A percentile compares a stretch with the other conserved stretches of the same genome.
These are phyloP conservation scores for Rhynchotus rufescens DNA, from an alignment of 2,797 vertebrate genomes.

Conservation along the genomic window DNA sequence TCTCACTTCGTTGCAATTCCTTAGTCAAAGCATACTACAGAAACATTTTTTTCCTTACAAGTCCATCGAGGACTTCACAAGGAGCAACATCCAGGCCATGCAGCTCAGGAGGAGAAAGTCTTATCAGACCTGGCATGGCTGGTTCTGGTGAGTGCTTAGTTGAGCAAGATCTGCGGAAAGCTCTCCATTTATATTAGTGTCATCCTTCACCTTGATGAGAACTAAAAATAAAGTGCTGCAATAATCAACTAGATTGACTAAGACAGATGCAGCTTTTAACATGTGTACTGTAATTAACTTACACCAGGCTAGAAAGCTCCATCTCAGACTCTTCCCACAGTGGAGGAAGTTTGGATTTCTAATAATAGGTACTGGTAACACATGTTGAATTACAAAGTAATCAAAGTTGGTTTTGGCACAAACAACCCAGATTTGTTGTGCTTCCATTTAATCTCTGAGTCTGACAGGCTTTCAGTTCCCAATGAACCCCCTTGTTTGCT, in stretches of 20 bases:
- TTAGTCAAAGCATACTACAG: neutral
- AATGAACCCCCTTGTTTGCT: neutral
- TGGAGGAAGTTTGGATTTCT: slow-evolving; percentile 74
- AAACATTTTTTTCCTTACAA: neutral
- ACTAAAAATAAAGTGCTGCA: slow-evolving; percentile 70
- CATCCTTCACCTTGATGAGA: slow-evolving; percentile 65
- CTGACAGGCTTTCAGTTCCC: slow-evolving; percentile 21
- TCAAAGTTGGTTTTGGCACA: slow-evolving; percentile 66
- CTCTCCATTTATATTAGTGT: slow-evolving; percentile 48
- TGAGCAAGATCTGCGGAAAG: slow-evolving; percentile 4
- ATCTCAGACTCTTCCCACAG: slow-evolving; percentile 61
- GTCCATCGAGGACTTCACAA: neutral
- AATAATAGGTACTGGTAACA: slow-evolving; percentile 75
- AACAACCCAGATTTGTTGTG: slow-evolving; percentile 46
- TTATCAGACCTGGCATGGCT: neutral
- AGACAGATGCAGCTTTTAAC: slow-evolving; percentile 75
- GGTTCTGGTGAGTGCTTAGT: neutral
- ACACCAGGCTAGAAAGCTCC: slow-evolving; percentile 53
- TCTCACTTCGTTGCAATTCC: neutral
- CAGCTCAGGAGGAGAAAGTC: neutral
- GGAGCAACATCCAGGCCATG: neutral
- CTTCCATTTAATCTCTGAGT: slow-evolving; percentile 43
- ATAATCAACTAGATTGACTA: slow-evolving; percentile 73
- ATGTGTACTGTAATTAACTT: slow-evolving; percentile 77
- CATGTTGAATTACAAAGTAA: slow-evolving; percentile 72